These are phyloP conservation scores for Tetramorium parvispinum DNA, from an alignment of 1,140 invertebrate genomes.

Conservation along the genomic window DNA sequence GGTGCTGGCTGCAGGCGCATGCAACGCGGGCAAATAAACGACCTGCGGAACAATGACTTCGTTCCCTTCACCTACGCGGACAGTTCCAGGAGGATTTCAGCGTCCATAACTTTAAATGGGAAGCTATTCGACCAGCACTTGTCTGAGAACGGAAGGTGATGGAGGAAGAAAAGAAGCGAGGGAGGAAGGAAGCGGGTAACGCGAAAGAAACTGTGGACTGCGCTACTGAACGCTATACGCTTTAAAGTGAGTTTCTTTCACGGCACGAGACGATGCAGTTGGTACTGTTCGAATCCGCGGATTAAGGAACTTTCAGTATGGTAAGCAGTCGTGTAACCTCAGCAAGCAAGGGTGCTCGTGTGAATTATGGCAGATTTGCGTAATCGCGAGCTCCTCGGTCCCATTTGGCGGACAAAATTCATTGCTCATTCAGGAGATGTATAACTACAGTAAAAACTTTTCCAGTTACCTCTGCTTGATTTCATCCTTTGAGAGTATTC, in stretches of 20 bases:
- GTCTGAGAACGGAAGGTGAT: not conserved
- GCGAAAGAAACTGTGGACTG: conserved; percentile 26
- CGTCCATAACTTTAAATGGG: conserved; percentile 74
- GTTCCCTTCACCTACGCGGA: conserved; percentile 51
- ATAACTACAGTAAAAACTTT: conserved; percentile 24
- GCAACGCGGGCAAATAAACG: conserved; percentile 53
- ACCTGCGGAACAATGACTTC: conserved; percentile 56
- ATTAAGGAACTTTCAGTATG: conserved; percentile 59
- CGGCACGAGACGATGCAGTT: not conserved
- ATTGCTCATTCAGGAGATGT: conserved; percentile 34
- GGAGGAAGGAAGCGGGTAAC: not conserved
- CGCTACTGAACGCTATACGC: conserved; percentile 17
- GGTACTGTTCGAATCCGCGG: conserved; percentile 42
- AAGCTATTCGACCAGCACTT: conserved; percentile 59
- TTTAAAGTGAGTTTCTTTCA: conserved; percentile 31
- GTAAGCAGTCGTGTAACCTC: conserved; percentile 56
- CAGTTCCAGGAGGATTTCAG: conserved; percentile 66
- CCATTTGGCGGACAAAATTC: conserved; percentile 30
- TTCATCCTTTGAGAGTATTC: not conserved
- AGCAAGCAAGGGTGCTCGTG: conserved; percentile 15
- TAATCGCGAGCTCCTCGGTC: conserved; percentile 36
- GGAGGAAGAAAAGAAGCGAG: not conserved
- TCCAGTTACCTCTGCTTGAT: conserved; percentile 8
- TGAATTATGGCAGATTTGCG: conserved; percentile 59
- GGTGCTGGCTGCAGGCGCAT: not conserved